A percentile compares a stretch with the other conserved stretches of the same genome.
These are phyloP conservation scores for Teleopsis dalmanni DNA, from an alignment of 1,140 invertebrate genomes.

Conservation along the genomic window DNA sequence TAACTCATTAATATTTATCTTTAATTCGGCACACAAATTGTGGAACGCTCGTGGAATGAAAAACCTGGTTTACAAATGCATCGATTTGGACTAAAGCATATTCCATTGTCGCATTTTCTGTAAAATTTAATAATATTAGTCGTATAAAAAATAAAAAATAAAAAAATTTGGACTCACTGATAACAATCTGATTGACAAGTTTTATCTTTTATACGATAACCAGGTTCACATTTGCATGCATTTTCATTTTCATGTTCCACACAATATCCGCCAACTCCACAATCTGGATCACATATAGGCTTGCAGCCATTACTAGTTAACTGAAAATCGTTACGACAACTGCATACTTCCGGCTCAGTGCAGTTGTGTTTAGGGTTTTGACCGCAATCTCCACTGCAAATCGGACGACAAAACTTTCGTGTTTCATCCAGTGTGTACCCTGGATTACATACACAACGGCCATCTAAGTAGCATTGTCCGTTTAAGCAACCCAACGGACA, in stretches of 20 bases:
- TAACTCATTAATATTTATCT: no score
- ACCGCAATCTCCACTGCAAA: constrained; percentile 43
- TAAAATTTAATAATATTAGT: not conserved
- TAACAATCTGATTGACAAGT: constrained; percentile 37
- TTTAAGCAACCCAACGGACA: constrained; percentile 42
- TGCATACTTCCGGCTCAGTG: constrained; percentile 35
- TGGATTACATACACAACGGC: constrained; percentile 52
- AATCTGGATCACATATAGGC: constrained; percentile 35
- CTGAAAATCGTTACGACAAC: constrained; percentile 26
- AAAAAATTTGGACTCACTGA: constrained; percentile 23
- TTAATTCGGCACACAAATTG: constrained; percentile 38
- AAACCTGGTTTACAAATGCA: constrained; percentile 39
- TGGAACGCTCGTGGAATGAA: constrained; percentile 33
- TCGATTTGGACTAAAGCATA: constrained; percentile 32
- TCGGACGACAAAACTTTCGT: constrained; percentile 43
- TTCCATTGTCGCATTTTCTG: constrained; percentile 36
- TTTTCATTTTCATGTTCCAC: constrained; percentile 18
- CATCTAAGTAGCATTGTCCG: constrained; percentile 47
- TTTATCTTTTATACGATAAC: constrained; percentile 26
- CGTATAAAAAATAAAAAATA: not conserved
- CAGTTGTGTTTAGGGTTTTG: constrained; percentile 31
- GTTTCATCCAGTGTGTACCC: constrained; percentile 54
- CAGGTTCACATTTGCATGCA: constrained; percentile 27
- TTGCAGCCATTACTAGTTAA: constrained; percentile 26
- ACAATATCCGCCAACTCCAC: constrained; percentile 33